These are phyloP conservation scores for Emydura subglobosa DNA, from an alignment of 2,113 vertebrate species.

Conservation along the genomic window DNA sequence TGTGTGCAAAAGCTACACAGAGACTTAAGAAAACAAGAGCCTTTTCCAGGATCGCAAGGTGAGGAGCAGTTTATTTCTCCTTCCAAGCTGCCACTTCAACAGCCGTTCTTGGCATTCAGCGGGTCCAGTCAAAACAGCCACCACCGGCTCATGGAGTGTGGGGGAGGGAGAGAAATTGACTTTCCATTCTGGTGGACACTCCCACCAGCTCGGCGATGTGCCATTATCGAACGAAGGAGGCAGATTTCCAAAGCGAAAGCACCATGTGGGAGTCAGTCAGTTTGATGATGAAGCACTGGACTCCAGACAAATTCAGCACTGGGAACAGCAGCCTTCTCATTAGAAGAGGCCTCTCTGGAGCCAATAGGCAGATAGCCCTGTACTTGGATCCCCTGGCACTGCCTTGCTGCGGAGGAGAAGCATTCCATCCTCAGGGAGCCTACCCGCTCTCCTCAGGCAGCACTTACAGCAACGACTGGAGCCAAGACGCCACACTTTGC, in stretches of 20 bases:
- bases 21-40: conserved; percentile 41
- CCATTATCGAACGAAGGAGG: not conserved
- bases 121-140: conserved; percentile 33
- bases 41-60: conserved; percentile 20
- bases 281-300: not conserved
- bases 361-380: not conserved
- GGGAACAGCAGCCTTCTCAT: not conserved
- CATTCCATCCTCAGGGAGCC: not conserved
- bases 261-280: rapidly evolving
- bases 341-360: not conserved
- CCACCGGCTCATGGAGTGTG: not conserved
- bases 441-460: not conserved
- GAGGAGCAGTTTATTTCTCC: conserved; percentile 8
- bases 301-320: not conserved
- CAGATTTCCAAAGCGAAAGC: not conserved
- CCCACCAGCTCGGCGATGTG: not conserved
- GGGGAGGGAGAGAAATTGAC: not conserved
- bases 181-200: not conserved
- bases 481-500: not conserved
- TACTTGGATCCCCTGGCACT: not conserved
- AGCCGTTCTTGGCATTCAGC: conserved; percentile 47
- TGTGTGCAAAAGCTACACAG: conserved; percentile 36
- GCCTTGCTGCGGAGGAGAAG: not conserved
- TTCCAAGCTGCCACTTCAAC: not conserved
- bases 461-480: too few relatives aligned